Base-by-base conservation (phyloP, 2,797 vertebrate species). In the Lithobates pipiens region DNA sequence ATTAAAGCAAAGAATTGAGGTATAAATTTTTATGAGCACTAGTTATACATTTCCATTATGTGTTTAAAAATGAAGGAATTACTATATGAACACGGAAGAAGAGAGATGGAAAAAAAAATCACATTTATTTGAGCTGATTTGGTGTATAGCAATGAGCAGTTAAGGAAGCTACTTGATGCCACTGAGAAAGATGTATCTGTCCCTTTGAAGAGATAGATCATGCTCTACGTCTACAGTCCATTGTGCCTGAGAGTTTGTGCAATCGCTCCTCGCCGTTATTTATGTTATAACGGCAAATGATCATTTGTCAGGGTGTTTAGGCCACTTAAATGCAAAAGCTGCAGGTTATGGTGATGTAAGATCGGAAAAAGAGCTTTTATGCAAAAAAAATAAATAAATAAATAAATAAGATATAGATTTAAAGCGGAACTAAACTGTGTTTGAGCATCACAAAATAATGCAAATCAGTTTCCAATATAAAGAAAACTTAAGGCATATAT, bases 21-120 rank as follows among this genome's bases (percentile, higher is more conserved):
- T 97, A 98, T 97, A 96, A 92, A 97, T 99, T 98, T 98, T 97
- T 97, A 97, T 96, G 97, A 98, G 95, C 94, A 95, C 93, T 95
- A 95, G 94, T 96, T 95, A 95, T 96, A 96, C 96, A 95, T 97
- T 97, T 97, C 96, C 93, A 97, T 97, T 97, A 97, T 94, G 94
- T 96, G 94, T 97, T 98, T 96, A 95, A 98, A 96, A 97, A 96
- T 95, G 95, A 96, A 97, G 95, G 95, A 96, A 97, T 97, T 95
- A 95, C 94, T 90, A 93, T 93, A 92, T 93, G 92, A 94, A 94
- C 90, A 73, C 91, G 86, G 50, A 81, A 68, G 65, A 67, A 67
- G 65, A 46, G 89, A 6, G 39, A 39, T 39, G 89, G 92, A 93
- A 32, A 32, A 32, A 85, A 89, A 91, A 90, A 86, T 90, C 92